Evolutionary conservation across 2,113 vertebrate genomes (phyloP).

Genomic region (Glareola pratincola): DNA sequence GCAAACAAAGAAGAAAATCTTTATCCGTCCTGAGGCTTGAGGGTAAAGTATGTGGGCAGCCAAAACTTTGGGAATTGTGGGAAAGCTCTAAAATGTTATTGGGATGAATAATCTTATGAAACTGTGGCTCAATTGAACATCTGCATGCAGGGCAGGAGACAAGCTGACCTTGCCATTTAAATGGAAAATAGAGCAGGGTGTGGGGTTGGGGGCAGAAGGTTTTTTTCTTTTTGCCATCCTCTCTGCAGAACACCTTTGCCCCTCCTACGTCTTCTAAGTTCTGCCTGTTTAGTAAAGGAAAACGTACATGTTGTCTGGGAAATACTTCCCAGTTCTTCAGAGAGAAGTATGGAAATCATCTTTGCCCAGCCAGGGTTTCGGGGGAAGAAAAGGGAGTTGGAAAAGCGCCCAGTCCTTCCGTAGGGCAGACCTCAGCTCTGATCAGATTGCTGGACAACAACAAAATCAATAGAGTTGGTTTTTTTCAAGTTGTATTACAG

Average conservation of each 20-base stretch:
- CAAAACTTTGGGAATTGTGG: neutral
- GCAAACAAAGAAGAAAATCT: neutral
- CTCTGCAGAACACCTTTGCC: neutral
- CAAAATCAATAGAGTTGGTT: neutral
- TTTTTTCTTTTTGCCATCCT: neutral
- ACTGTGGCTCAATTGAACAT: neutral
- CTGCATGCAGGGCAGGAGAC: neutral
- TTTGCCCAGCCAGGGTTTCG: neutral
- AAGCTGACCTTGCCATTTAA: neutral
- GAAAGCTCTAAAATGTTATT: neutral
- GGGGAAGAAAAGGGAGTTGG: neutral
- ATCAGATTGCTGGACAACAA: neutral
- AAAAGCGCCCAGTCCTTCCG: neutral
- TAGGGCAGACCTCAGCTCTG: neutral
- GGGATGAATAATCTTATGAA: neutral
- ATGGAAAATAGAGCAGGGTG: neutral
- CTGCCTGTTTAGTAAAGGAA: neutral
- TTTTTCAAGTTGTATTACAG: neutral
- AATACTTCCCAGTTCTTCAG: neutral
- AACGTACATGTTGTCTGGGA: neutral
- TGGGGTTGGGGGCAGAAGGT: rapidly evolving
- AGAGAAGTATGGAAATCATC: neutral
- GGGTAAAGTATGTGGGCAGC: neutral
- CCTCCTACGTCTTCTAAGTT: neutral
- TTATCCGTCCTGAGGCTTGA: neutral